A percentile compares a stretch with the other conserved stretches of the same genome.
phyloP scores from a whole-genome alignment of 2,888 invertebrate genomes.

The Agonopterix subpropinquella region DNA sequence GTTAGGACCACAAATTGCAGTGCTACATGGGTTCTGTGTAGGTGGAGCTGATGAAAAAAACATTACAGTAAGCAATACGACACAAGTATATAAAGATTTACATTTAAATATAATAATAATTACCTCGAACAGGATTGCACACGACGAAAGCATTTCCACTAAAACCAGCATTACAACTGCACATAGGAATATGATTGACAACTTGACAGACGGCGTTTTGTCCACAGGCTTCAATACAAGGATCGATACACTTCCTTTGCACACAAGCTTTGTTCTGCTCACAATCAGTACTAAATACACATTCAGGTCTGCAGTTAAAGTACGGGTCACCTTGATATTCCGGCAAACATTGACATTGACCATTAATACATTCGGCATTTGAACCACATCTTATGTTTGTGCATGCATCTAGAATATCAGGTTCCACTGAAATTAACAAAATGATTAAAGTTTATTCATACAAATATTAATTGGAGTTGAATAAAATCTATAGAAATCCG shows the following conservation, averaged over 20 bases:
- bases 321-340: slow-evolving; percentile 86
- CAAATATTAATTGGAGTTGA: neutral
- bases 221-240: slow-evolving; percentile 84
- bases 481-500: neutral
- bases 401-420: slow-evolving; percentile 76
- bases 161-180: slow-evolving; percentile 78
- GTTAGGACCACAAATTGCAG: slow-evolving; percentile 84
- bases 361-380: slow-evolving; percentile 79
- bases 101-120: neutral
- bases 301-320: slow-evolving; percentile 85
- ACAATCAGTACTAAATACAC: slow-evolving; percentile 85
- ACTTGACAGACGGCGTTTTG: slow-evolving; percentile 76
- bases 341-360: slow-evolving; percentile 81
- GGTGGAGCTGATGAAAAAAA: slow-evolving; percentile 31
- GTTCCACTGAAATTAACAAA: slow-evolving; percentile 41
- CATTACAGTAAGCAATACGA: neutral
- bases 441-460: neutral
- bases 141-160: slow-evolving; percentile 74
- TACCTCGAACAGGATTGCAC: slow-evolving; percentile 76
- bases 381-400: slow-evolving; percentile 81
- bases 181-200: slow-evolving; percentile 81
- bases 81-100: no score
- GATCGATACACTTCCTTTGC: slow-evolving; percentile 83
- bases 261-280: slow-evolving; percentile 81
- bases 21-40: slow-evolving; percentile 77